phyloP scores from a whole-genome alignment of 1,140 invertebrate genomes.

The Atopsyche davidsoni region DNA sequence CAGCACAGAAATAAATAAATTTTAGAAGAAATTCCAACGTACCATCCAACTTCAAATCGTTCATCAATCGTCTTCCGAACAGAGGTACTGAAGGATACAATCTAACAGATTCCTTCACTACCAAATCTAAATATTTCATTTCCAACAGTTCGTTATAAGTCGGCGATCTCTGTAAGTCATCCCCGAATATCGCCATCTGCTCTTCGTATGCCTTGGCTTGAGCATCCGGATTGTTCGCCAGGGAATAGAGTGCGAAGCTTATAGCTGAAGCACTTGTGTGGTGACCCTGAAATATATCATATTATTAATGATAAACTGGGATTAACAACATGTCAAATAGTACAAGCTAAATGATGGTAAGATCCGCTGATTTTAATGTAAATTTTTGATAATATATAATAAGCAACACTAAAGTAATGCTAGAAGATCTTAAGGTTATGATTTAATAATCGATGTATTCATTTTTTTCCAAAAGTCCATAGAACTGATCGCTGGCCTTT shows the following conservation, averaged over 20 bases:
- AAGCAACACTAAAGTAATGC: too few relatives aligned
- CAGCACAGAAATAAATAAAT: background rate
- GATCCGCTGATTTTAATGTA: too few relatives aligned
- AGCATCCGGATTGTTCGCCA: slow-evolving; percentile 41
- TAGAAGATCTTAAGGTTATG: too few relatives aligned
- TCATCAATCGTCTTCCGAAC: slow-evolving; percentile 48
- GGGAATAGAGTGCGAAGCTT: slow-evolving; percentile 40
- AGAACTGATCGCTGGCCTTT: too few relatives aligned
- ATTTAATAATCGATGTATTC: too few relatives aligned
- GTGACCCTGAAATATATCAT: slow-evolving; percentile 63
- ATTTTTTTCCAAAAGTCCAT: too few relatives aligned
- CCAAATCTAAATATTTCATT: slow-evolving; percentile 56
- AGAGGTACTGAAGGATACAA: slow-evolving; percentile 60
- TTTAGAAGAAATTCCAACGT: slow-evolving; percentile 25
- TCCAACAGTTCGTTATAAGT: slow-evolving; percentile 49
- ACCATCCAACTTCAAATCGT: slow-evolving; percentile 43
- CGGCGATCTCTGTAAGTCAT: slow-evolving; percentile 37
- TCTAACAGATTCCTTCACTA: slow-evolving; percentile 56
- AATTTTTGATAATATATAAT: too few relatives aligned
- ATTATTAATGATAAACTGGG: too few relatives aligned
- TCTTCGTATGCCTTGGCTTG: slow-evolving; percentile 40
- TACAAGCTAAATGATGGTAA: too few relatives aligned
- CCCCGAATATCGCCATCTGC: slow-evolving; percentile 39
- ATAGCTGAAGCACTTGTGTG: slow-evolving; percentile 60
- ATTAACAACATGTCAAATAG: too few relatives aligned